These are phyloP conservation scores for Brenthis hecate DNA, from an alignment of 2,888 invertebrate genomes.

Conservation along the genomic window DNA sequence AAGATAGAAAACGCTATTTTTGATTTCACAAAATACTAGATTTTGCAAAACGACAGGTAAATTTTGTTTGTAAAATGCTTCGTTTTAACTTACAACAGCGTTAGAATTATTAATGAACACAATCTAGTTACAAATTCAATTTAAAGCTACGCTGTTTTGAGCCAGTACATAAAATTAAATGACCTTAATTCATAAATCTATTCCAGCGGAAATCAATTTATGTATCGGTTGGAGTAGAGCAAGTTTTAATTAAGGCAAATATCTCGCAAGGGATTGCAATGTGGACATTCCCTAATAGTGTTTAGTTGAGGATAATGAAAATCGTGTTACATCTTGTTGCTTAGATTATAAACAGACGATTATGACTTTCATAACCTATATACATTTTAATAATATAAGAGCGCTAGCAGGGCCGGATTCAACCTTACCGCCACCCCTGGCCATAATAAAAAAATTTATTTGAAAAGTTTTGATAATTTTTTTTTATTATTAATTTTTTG, in stretches of 20 bases:
- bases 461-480: no score
- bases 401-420: no score
- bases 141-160: conserved; percentile 14
- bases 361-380: conserved; percentile 2
- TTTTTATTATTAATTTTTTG: no score
- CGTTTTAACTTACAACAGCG: conserved; percentile 12
- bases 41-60: not conserved
- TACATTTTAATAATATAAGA: not conserved
- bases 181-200: conserved; percentile 37
- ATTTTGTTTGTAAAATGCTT: conserved; percentile 7
- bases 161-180: conserved; percentile 31
- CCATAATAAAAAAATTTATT: no score
- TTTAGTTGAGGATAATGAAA: conserved; percentile 59
- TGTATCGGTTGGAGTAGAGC: conserved; percentile 53
- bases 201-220: conserved; percentile 47
- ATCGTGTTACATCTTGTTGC: conserved; percentile 38
- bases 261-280: conserved; percentile 62
- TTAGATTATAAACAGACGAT: conserved; percentile 36
- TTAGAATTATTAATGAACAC: conserved; percentile 19
- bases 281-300: conserved; percentile 64
- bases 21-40: no score
- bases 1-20: no score
- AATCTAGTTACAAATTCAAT: conserved; percentile 21
- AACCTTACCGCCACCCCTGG: no score
- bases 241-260: conserved; percentile 77